Evolutionary conservation across 1,140 invertebrate species (phyloP).

Genomic region (Drosophila trapezifrons): DNA sequence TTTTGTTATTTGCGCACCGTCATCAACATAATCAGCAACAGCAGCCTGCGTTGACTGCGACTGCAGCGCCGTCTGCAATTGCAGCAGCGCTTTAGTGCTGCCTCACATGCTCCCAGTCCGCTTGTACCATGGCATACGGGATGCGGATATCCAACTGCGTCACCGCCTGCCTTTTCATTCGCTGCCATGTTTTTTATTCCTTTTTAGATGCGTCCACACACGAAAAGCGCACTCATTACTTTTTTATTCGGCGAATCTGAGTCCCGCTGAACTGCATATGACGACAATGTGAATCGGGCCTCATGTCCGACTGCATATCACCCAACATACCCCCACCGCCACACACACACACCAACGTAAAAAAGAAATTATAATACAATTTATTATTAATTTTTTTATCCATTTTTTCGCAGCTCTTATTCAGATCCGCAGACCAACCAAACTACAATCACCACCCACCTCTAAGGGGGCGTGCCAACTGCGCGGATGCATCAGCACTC

Average conservation of each 20-base stretch:
- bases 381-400: slow-evolving; percentile 68
- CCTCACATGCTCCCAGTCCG: background rate
- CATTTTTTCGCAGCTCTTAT: slow-evolving; percentile 28
- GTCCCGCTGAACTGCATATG: background rate
- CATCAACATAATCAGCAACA: slow-evolving; percentile 71
- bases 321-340: no score
- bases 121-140: background rate
- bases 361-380: slow-evolving; percentile 76
- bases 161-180: slow-evolving; percentile 47
- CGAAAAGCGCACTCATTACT: slow-evolving; percentile 43
- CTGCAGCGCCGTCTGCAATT: slow-evolving; percentile 9
- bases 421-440: slow-evolving; percentile 54
- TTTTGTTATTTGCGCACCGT: slow-evolving; percentile 65
- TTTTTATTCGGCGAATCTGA: slow-evolving; percentile 34
- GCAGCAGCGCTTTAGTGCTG: slow-evolving; percentile 30
- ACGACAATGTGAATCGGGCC: slow-evolving; percentile 5
- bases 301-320: no score
- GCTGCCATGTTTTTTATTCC: slow-evolving; percentile 47
- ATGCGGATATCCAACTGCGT: slow-evolving; percentile 24
- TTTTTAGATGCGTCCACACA: slow-evolving; percentile 64
- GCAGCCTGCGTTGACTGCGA: slow-evolving; percentile 5
- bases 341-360: no score
- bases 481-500: slow-evolving; percentile 40
- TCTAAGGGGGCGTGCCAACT: slow-evolving; percentile 40
- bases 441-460: slow-evolving; percentile 49